phyloP scores from a whole-genome alignment of 2,113 vertebrate species.

The Lagopus muta region DNA sequence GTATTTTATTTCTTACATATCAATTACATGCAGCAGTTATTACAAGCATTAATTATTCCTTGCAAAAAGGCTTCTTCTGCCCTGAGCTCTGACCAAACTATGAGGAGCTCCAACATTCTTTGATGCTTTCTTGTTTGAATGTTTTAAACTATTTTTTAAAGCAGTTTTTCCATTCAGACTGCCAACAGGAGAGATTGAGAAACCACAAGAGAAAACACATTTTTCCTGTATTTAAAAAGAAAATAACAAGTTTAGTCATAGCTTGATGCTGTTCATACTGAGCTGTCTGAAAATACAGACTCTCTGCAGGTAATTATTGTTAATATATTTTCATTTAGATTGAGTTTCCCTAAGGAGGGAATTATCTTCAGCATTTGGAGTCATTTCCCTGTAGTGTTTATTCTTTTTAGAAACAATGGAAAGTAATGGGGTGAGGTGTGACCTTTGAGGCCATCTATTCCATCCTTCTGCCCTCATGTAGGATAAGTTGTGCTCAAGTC shows the following conservation, averaged over 20 bases:
- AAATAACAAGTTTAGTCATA: not conserved
- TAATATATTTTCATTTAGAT: not conserved
- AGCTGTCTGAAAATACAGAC: not conserved
- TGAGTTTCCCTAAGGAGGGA: not conserved
- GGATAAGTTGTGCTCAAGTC: slow-evolving; percentile 32
- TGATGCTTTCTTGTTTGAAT: not conserved
- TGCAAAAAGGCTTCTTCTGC: not conserved
- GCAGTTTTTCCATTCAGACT: not conserved
- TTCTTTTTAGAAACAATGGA: not conserved
- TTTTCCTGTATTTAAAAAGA: not conserved
- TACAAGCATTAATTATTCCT: not conserved
- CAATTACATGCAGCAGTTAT: not conserved
- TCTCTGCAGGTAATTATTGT: not conserved
- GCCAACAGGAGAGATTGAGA: not conserved
- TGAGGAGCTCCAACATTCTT: not conserved
- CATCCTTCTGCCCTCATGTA: slow-evolving; percentile 33
- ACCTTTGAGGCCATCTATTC: not conserved
- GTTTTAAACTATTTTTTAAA: not conserved
- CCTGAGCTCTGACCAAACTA: not conserved
- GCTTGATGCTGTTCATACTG: not conserved
- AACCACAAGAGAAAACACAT: not conserved
- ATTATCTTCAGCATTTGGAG: slow-evolving; percentile 15
- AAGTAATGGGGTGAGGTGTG: slow-evolving; percentile 50
- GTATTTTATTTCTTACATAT: not conserved
- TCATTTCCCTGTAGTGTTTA: not conserved